A percentile compares a stretch with the other conserved stretches of the same genome.
Conservation (phyloP, 2,113 vertebrate genomes). For the Pogona vitticeps region DNA sequence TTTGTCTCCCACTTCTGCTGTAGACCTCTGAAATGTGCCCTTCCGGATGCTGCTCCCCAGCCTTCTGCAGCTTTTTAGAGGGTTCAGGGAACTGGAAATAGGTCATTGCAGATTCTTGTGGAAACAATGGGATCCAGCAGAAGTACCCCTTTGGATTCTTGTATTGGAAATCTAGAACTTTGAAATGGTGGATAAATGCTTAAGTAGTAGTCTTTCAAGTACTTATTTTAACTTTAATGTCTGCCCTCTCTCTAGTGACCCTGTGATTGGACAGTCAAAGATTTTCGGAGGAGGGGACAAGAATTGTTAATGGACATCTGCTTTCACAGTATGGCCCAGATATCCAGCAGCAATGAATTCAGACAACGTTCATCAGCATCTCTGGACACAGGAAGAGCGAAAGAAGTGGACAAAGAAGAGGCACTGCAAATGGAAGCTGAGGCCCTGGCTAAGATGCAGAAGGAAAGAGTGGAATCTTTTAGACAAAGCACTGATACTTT, state of each 20-base stretch:
- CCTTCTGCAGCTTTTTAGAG: too few species aligned
- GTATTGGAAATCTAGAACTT: slow-evolving; percentile 8
- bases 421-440: slow-evolving; percentile 98
- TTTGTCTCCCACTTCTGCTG: too few species aligned
- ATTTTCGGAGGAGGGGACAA: slow-evolving; percentile 45
- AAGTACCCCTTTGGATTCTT: too few species aligned
- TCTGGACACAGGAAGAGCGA: slow-evolving; percentile 72
- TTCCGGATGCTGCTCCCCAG: too few species aligned
- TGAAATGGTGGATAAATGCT: background rate
- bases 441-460: slow-evolving; percentile 91
- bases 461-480: slow-evolving; percentile 76
- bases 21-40: too few species aligned
- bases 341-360: slow-evolving; percentile 90
- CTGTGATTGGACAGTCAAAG: slow-evolving; percentile 35
- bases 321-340: slow-evolving; percentile 90
- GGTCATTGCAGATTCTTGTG: background rate
- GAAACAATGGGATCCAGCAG: background rate
- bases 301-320: slow-evolving; percentile 77
- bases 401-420: slow-evolving; percentile 93
- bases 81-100: too few species aligned
- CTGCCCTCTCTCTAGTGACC: slow-evolving; percentile 63
- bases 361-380: slow-evolving; percentile 79
- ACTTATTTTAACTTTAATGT: slow-evolving; percentile 1
- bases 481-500: slow-evolving; percentile 70
- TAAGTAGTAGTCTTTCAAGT: background rate